These are phyloP conservation scores for Diarsia rubi DNA, from an alignment of 2,888 invertebrate genomes.

Conservation along the genomic window DNA sequence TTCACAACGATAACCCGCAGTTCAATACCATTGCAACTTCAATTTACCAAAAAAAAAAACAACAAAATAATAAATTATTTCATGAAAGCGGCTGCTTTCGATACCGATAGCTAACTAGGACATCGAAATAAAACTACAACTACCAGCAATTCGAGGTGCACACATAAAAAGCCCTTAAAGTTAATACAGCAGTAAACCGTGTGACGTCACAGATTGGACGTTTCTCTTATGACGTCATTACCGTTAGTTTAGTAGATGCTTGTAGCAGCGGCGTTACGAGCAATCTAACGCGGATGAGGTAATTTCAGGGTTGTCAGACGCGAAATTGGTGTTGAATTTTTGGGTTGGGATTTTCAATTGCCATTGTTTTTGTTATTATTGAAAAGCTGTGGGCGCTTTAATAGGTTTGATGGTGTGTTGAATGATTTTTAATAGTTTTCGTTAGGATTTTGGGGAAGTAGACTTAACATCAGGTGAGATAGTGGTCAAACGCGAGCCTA, in stretches of 20 bases:
- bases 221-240: conserved; percentile 68
- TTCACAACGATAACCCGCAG: background rate
- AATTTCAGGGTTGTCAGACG: conserved; percentile 62
- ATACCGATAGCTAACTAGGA: conserved; percentile 13
- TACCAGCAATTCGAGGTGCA: conserved; percentile 40
- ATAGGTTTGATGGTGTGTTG: conserved; percentile 1
- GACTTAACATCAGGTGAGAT: too few species aligned
- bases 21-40: background rate
- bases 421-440: background rate
- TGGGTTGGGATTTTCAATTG: conserved; percentile 54
- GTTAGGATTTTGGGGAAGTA: background rate
- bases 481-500: too few species aligned
- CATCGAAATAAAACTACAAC: conserved; percentile 42
- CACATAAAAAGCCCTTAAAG: conserved; percentile 57
- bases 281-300: conserved; percentile 67
- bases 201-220: conserved; percentile 65
- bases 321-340: conserved; percentile 52
- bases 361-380: conserved; percentile 35
- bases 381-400: conserved; percentile 15
- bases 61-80: background rate
- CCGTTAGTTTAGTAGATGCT: conserved; percentile 67
- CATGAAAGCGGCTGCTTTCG: background rate
- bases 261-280: conserved; percentile 64
- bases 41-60: background rate
- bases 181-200: conserved; percentile 58